Evolutionary conservation across 2,797 vertebrate genomes (phyloP), one percentile per base, ranked within the genome.

Genomic region (Propithecus deckenii): DNA sequence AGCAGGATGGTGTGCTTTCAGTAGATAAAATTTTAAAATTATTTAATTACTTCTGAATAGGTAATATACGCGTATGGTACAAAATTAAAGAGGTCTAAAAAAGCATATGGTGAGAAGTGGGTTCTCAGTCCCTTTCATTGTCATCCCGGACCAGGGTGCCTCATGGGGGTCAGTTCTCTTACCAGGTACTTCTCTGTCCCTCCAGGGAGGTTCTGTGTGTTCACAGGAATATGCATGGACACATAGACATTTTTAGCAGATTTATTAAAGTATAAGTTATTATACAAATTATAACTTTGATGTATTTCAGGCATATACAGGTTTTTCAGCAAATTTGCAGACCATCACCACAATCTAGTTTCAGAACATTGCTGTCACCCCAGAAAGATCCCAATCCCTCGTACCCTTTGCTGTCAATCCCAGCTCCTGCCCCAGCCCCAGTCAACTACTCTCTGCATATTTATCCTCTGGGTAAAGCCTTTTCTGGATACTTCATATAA

Each of bases 81-180:
- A 74, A 46, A 41, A 85, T 9, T 17, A 50, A 76, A 65, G 86
- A 86, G 25, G 2, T 48, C 41, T 13, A 30, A 22, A 75, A 65
- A 57, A 38, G 65, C 7, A 7, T 74, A 18, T 23, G n/a, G 8
- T 57, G 14, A 48, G 14, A 63, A 63, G 22, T 30, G 7, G 7
- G 12, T 59, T n/a, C 57, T 32, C 8, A 10, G 9, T 65, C 83
- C 18, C 8, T 57, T 22, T 94, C 6, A 1, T 6, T 30, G 1
- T 15, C 63, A 8, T 52, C 18, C 18, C 28, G 63, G 1, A 30
- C 38, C 14, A 11, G 86, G 12, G 13, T n/a, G 32, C 25, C n/a
- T 38, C n/a, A 4, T 0, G 0, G 4, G 52, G 63, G 22, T 12
- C 22, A 20, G n/a, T 17, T 52, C 6, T 55, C 43, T 23, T 67